Conservation (phyloP, 2,888 invertebrate genomes). For the Eurytoma adleriae region DNA sequence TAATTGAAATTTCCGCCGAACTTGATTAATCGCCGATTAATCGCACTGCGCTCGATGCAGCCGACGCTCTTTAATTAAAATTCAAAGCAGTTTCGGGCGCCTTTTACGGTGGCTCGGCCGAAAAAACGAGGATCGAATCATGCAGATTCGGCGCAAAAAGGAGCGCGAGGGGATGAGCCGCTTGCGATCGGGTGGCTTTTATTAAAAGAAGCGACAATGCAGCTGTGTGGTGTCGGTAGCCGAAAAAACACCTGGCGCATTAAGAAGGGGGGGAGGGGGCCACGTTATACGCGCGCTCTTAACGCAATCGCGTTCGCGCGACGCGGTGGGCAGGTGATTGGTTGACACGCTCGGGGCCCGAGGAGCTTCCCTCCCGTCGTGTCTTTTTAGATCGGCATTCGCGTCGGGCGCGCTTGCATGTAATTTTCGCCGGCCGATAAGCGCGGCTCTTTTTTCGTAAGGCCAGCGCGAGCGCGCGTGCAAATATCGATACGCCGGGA, state of each 20-base stretch:
- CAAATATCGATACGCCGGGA: neutral
- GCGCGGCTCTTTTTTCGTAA: neutral
- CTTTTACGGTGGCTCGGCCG: too few relatives aligned
- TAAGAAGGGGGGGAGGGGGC: conserved; percentile 49
- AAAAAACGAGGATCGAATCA: too few relatives aligned
- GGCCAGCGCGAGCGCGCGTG: neutral
- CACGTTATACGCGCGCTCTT: conserved; percentile 41
- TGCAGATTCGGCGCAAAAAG: neutral
- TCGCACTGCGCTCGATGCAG: neutral
- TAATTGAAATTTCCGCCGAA: conserved; percentile 28
- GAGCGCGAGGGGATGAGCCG: neutral
- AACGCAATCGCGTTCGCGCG: conserved; percentile 53
- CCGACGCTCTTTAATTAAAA: conserved; percentile 44
- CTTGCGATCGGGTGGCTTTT: neutral
- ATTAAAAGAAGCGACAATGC: conserved; percentile 46
- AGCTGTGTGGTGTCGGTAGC: conserved; percentile 32
- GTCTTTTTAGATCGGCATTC: neutral
- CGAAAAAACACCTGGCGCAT: conserved; percentile 43
- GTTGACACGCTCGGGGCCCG: conserved; percentile 54
- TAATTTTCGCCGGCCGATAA: conserved; percentile 35
- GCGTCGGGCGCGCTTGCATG: neutral
- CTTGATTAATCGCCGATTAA: conserved; percentile 34
- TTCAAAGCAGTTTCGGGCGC: conserved; percentile 13
- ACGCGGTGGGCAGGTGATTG: conserved; percentile 62
- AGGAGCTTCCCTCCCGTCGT: neutral